Evolutionary conservation across 2,113 vertebrate species (phyloP).

Genomic region (Raphicerus campestris): DNA sequence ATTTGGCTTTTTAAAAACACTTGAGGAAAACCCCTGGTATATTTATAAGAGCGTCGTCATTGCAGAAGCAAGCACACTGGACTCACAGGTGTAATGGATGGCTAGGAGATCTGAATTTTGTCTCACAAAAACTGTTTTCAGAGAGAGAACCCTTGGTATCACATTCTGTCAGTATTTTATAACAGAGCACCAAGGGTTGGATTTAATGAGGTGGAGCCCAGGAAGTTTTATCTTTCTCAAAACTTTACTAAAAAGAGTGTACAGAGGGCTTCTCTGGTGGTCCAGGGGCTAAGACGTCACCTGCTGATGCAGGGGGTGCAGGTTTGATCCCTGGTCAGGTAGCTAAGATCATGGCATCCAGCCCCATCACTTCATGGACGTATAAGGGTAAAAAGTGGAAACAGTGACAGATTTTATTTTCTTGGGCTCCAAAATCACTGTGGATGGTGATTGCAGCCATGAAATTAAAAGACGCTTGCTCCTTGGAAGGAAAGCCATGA

Average conservation of each 20-base stretch:
- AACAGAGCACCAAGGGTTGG: background rate
- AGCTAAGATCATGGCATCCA: background rate
- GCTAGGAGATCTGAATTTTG: slow-evolving; percentile 45
- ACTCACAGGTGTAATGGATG: slow-evolving; percentile 52
- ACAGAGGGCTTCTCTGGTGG: background rate
- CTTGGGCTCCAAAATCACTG: background rate
- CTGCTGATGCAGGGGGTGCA: background rate
- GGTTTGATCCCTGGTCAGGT: rapidly evolving
- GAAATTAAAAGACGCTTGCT: background rate
- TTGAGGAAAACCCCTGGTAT: background rate
- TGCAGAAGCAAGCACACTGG: slow-evolving; percentile 61
- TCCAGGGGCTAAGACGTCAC: background rate
- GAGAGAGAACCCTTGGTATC: slow-evolving; percentile 39
- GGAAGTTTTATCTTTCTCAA: slow-evolving; percentile 54
- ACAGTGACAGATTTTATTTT: background rate
- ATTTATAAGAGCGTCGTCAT: background rate
- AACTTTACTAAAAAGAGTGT: slow-evolving; percentile 47
- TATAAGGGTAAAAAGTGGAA: background rate
- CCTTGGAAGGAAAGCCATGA: background rate
- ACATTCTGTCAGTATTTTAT: slow-evolving; percentile 64
- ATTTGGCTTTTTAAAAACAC: background rate
- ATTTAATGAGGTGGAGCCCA: slow-evolving; percentile 25
- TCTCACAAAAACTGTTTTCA: slow-evolving; percentile 46
- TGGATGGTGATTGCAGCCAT: background rate
- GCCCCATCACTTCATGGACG: background rate